These are phyloP conservation scores for Bombus ignitus DNA, from an alignment of 1,140 invertebrate genomes.

Conservation along the genomic window DNA sequence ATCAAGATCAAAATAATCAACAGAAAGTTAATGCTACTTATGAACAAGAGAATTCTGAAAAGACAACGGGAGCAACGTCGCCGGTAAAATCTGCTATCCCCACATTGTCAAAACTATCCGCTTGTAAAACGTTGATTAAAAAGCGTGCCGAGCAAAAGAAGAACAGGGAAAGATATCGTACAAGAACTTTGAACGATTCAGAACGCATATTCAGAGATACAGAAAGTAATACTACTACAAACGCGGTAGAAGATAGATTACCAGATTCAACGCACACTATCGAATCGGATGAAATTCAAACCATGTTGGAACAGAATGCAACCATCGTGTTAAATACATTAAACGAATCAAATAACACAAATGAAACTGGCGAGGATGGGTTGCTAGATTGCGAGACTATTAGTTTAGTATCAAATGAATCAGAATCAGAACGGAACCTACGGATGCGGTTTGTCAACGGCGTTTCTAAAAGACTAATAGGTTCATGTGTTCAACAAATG, in stretches of 20 bases:
- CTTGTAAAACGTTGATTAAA: conserved; percentile 83
- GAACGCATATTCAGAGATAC: conserved; percentile 52
- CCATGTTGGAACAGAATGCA: conserved; percentile 83
- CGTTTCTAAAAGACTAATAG: conserved; percentile 66
- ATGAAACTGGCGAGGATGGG: conserved; percentile 79
- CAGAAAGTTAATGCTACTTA: conserved; percentile 33
- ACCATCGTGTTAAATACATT: conserved; percentile 83
- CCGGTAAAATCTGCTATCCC: conserved; percentile 80
- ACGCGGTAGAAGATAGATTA: conserved; percentile 1
- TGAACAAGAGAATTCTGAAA: conserved; percentile 55
- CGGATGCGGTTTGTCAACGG: conserved; percentile 77
- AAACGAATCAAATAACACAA: conserved; percentile 78
- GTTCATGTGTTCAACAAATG: conserved; percentile 24
- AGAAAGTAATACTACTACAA: conserved; percentile 9
- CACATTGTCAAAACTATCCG: conserved; percentile 80
- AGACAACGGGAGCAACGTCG: conserved; percentile 40
- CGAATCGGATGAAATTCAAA: conserved; percentile 81
- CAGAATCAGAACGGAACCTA: conserved; percentile 82
- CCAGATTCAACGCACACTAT: conserved; percentile 60
- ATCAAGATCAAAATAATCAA: not conserved
- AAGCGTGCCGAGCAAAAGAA: conserved; percentile 80
- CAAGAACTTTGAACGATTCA: conserved; percentile 84
- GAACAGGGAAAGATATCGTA: conserved; percentile 86
- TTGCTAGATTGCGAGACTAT: conserved; percentile 87
- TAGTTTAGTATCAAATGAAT: conserved; percentile 87